Base-by-base conservation (phyloP, 1,140 invertebrate species). In the Diprion similis region DNA sequence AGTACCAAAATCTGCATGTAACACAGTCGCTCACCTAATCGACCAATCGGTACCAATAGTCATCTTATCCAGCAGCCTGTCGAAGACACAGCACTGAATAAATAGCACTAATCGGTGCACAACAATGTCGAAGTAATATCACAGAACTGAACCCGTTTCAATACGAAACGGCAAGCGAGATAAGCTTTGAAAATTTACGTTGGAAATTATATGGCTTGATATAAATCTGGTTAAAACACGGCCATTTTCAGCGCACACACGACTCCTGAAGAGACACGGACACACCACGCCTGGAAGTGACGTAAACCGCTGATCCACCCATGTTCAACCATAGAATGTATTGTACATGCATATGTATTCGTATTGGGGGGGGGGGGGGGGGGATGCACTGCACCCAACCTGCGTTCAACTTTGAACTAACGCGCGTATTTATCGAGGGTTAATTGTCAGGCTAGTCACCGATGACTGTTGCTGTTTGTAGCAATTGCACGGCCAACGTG, bases 191-290 rank as follows among this genome's bases (percentile, higher is more conserved):
- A 37, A 37, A 37, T 37, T 37, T 37, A 37, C 24, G 24, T 37
- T 37, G 2, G 24, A 37, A 37, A 37, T 59, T 59, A 59, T 59
- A 13, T 13, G 51, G n/a, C 70, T 66, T 73, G 71, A 78, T 70
- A 66, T 70, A 66, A 76, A 78, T 48, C 73, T 77, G 68, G 68
- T 73, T 76, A 37, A 75, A 76, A 77, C 76, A 79, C 84, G 83
- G 84, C 84, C 84, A 85, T 85, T 85, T 85, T 85, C 82, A 81
- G 78, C 78, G 78, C 79, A 78, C 76, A 71, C 80, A 79, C 78
- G 73, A 67, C 71, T 66, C 24, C 73, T 65, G 66, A 67, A 74
- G 73, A 74, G 48, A 72, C 51, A 59, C 51, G 51, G 51, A 68
- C 66, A 71, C 77, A 78, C 75, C 79, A 81, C 80, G 82, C 77